A percentile compares a stretch with the other conserved stretches of the same genome.
Evolutionary conservation across 2,888 invertebrate species (phyloP).

Genomic region (Lycaena phlaeas): DNA sequence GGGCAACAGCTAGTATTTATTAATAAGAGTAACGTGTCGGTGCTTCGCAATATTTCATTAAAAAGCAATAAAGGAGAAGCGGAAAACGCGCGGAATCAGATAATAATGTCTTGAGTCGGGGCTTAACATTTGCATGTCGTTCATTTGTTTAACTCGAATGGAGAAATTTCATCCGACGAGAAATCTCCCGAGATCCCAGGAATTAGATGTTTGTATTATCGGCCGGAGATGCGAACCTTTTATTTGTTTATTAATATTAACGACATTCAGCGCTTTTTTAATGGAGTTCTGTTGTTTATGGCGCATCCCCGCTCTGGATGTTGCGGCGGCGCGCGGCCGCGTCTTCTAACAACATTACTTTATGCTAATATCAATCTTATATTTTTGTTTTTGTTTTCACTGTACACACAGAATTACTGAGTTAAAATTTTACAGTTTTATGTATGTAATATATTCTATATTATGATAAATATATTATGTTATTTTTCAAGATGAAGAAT

Average conservation of each 20-base stretch:
- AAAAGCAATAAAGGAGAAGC: not conserved
- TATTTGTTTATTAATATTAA: not conserved
- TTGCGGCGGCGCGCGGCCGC: too few relatives aligned
- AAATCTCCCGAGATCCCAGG: slow-evolving; percentile 1
- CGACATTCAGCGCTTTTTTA: slow-evolving; percentile 3
- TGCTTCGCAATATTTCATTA: not conserved
- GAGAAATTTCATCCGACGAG: not conserved
- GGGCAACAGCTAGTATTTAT: too few relatives aligned
- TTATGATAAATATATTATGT: too few relatives aligned
- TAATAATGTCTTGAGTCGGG: slow-evolving; percentile 3
- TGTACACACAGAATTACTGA: too few relatives aligned
- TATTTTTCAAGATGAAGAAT: too few relatives aligned
- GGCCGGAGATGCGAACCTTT: not conserved
- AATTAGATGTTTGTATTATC: slow-evolving; percentile 1
- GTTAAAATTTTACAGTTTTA: too few relatives aligned
- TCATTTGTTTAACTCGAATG: slow-evolving; percentile 3
- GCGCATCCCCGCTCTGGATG: too few relatives aligned
- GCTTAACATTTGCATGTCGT: slow-evolving; percentile 2
- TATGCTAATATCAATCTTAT: too few relatives aligned
- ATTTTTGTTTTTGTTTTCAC: too few relatives aligned
- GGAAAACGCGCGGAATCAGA: not conserved
- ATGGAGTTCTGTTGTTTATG: not conserved
- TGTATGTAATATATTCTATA: too few relatives aligned
- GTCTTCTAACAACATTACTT: too few relatives aligned
- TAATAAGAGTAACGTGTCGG: too few relatives aligned